Percentiles rank a stretch among this genome's conserved stretches.
Evolutionary conservation across 2,888 invertebrate species (phyloP).

Genomic region (Pollenia griseotomentosa): DNA sequence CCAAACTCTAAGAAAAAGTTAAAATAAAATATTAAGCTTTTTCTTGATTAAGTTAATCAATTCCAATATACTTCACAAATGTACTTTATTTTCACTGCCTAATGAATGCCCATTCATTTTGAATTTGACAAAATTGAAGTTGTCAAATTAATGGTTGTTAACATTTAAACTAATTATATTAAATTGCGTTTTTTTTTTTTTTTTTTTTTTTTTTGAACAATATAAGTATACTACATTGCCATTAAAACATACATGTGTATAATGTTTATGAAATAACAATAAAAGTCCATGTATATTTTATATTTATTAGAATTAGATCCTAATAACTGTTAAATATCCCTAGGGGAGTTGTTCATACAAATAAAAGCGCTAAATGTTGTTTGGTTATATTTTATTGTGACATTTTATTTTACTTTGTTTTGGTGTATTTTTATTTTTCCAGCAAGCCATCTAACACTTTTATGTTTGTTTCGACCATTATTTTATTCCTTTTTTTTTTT

Average conservation of each 20-base stretch:
- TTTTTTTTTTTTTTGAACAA: not conserved
- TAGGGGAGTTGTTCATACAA: conserved; percentile 35
- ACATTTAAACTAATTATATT: conserved; percentile 34
- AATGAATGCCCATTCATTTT: conserved; percentile 11
- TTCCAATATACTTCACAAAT: not conserved
- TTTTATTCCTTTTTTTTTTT: conserved; percentile 7
- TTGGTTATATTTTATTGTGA: conserved; percentile 48
- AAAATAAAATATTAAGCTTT: not conserved
- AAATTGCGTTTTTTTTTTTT: no score
- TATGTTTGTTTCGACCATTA: not conserved
- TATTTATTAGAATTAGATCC: conserved; percentile 62
- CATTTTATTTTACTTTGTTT: conserved; percentile 14
- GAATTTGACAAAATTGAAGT: conserved; percentile 23
- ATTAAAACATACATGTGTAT: not conserved
- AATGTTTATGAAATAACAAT: conserved; percentile 34
- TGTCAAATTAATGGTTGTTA: conserved; percentile 41
- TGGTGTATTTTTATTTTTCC: not conserved
- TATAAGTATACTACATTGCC: not conserved
- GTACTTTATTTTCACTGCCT: not conserved
- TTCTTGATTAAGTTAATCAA: not conserved
- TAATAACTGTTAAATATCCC: conserved; percentile 63
- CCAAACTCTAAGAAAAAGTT: not conserved
- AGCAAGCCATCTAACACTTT: conserved; percentile 45
- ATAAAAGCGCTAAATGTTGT: conserved; percentile 29
- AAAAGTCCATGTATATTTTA: conserved; percentile 32